These are phyloP conservation scores for Corydoras maculifer DNA, from an alignment of 2,113 vertebrate genomes.

Conservation along the genomic window DNA sequence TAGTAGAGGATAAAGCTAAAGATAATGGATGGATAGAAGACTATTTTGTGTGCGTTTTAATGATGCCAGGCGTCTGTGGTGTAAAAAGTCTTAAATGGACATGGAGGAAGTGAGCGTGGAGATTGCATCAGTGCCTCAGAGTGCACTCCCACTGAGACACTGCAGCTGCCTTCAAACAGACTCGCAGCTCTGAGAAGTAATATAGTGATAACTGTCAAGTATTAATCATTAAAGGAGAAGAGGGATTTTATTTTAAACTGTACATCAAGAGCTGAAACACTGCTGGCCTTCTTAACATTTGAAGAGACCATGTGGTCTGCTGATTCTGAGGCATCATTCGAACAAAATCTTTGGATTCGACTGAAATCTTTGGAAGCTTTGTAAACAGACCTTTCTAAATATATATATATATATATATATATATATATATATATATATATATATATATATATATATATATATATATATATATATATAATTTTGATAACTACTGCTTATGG, in stretches of 20 bases:
- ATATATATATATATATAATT: no score
- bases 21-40: background rate
- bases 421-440: no score
- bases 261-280: constrained; percentile 1
- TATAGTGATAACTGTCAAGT: constrained; percentile 21
- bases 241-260: constrained; percentile 20
- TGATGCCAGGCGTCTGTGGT: constrained; percentile 22
- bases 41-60: background rate
- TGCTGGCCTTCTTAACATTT: constrained; percentile 20
- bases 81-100: constrained; percentile 45
- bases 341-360: no score
- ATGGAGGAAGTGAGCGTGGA: constrained; percentile 35
- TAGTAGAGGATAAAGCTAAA: no score
- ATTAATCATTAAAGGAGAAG: constrained; percentile 26
- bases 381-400: no score
- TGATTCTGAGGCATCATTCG: background rate
- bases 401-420: no score
- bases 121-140: constrained; percentile 40
- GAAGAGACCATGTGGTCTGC: constrained; percentile 11
- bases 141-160: constrained; percentile 21
- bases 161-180: constrained; percentile 23
- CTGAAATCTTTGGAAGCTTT: no score
- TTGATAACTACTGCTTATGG: no score
- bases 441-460: no score
- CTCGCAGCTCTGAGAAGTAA: constrained; percentile 26